phyloP scores from a whole-genome alignment of 2,797 vertebrate species.

The Melanotaenia parkinsoni region DNA sequence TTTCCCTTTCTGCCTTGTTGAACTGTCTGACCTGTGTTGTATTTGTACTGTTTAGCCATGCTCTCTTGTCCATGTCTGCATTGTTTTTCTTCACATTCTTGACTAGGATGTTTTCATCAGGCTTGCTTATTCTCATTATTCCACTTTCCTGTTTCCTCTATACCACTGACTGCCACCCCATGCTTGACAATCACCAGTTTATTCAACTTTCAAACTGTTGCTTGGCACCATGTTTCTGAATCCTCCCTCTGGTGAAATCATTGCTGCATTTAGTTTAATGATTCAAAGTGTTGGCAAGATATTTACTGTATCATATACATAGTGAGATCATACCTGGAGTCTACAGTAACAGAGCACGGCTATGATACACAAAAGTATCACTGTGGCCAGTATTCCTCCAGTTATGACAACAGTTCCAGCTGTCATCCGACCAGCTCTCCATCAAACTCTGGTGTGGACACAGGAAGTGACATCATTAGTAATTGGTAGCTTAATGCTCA shows the following conservation, averaged over 20 bases:
- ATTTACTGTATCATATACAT: not conserved
- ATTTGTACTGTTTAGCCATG: not conserved
- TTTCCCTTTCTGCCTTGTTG: too few species aligned
- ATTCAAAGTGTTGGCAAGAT: not conserved
- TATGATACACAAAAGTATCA: constrained; percentile 98
- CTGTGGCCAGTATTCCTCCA: constrained; percentile 98
- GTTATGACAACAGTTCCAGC: constrained; percentile 99
- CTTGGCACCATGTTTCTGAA: not conserved
- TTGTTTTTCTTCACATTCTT: not conserved
- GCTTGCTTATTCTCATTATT: not conserved
- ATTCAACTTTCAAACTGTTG: not conserved
- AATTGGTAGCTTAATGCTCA: not conserved
- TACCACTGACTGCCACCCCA: not conserved
- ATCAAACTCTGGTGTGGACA: constrained; percentile 89
- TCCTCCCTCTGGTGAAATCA: not conserved
- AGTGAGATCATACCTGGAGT: constrained; percentile 87
- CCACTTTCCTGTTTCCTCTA: not conserved
- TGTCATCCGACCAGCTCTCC: constrained; percentile 99
- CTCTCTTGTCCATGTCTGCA: not conserved
- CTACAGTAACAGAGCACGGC: constrained; percentile 98
- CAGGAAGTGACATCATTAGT: constrained; percentile 53
- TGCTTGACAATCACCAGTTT: not conserved
- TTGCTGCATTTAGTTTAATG: not conserved
- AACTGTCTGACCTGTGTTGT: too few species aligned
- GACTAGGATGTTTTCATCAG: not conserved